Percentiles rank a stretch among this genome's conserved stretches.
These are phyloP conservation scores for Spatulosminthurus flaviceps DNA, from an alignment of 2,888 invertebrate species.

Conservation along the genomic window DNA sequence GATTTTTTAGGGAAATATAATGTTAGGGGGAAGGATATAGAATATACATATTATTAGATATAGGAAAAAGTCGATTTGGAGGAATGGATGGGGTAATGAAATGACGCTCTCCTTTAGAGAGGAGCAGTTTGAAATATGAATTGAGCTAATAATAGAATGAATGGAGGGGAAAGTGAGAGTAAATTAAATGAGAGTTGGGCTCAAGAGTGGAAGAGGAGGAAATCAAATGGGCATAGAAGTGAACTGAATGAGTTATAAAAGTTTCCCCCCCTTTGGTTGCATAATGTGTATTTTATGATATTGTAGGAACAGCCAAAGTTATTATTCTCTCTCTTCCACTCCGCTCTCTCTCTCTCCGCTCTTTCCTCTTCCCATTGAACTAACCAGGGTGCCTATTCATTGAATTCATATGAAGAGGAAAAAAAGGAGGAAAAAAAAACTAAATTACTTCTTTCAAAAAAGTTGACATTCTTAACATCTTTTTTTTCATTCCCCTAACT, in stretches of 20 bases:
- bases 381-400: background rate
- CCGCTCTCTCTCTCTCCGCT: background rate
- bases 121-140: background rate
- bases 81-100: too few relatives aligned
- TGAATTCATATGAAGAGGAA: too few relatives aligned
- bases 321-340: background rate
- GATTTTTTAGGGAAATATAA: too few relatives aligned
- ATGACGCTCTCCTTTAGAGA: too few relatives aligned
- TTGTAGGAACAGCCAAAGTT: constrained; percentile 10
- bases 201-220: background rate
- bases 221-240: background rate
- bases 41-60: too few relatives aligned
- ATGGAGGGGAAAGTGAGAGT: constrained; percentile 18
- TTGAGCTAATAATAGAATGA: constrained; percentile 14
- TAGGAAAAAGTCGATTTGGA: too few relatives aligned
- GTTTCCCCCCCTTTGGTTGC: constrained; percentile 23
- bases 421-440: too few relatives aligned
- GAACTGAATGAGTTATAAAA: constrained; percentile 29
- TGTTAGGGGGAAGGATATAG: too few relatives aligned
- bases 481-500: too few relatives aligned
- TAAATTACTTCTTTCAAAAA: too few relatives aligned
- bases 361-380: background rate
- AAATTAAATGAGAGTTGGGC: background rate
- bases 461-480: too few relatives aligned
- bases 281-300: constrained; percentile 25